Evolutionary conservation across 2,888 invertebrate genomes (phyloP), one percentile per base, ranked within the genome.

Genomic region (Hyppa rectilinea): DNA sequence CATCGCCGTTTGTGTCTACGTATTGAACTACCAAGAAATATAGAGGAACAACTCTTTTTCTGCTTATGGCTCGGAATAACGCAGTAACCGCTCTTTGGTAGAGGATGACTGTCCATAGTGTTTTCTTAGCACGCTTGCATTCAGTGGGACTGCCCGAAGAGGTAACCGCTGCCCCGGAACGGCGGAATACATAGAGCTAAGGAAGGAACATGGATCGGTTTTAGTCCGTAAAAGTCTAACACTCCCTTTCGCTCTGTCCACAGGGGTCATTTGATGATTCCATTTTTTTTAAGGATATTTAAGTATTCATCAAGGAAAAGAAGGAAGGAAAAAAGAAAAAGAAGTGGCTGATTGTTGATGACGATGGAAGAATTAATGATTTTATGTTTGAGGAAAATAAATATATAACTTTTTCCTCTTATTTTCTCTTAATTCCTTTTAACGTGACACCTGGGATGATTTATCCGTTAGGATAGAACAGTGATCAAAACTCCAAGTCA

Each of bases 251-350:
- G n/a, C n/a, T n/a, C n/a, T n/a, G n/a, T n/a, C n/a, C n/a, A n/a
- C n/a, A n/a, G n/a, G n/a, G n/a, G n/a, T n/a, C n/a, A n/a, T n/a
- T n/a, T n/a, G n/a, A n/a, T n/a, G n/a, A n/a, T n/a, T n/a, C n/a
- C n/a, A n/a, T n/a, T 60, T 31, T 62, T 62, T 50, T 12, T 14
- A 26, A 43, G 72, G 12, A 49, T 71, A 17, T 45, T 29, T 20
- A 6, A n/a, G 31, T 26, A 38, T 38, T 53, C 14, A 38, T 47
- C 9, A 40, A 58, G 26, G 38, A 71, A 40, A 58, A n/a, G 38
- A 71, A 34, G 69, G 47, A 56, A 71, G n/a, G n/a, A 56, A 20
- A 23, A 0, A 17, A 31, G 14, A 9, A 3, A 20, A 40, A 36
- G 31, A 23, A 29, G 23, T 65, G 38, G 14, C 12, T 47, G 31